These are phyloP conservation scores for Panagrolaimus sp. DNA, from an alignment of 1,140 invertebrate species.

Conservation along the genomic window DNA sequence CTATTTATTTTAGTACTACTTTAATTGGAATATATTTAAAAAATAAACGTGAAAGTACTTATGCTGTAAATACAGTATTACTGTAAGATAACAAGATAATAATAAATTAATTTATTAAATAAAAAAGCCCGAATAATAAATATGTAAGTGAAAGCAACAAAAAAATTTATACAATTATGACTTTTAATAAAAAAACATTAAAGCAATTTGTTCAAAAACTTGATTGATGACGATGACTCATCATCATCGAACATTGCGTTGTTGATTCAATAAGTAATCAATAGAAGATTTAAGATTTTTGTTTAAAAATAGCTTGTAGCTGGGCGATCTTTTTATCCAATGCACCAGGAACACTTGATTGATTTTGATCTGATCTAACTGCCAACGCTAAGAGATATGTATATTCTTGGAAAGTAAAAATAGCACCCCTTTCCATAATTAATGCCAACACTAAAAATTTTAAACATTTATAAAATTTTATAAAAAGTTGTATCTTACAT, in stretches of 20 bases:
- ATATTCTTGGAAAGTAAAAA: constrained; percentile 78
- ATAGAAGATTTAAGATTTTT: background rate
- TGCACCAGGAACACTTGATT: constrained; percentile 41
- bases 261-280: no score
- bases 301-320: constrained; percentile 17
- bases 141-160: no score
- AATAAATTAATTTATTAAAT: no score
- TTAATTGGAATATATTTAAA: no score
- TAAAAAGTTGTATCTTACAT: constrained; percentile 59
- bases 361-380: constrained; percentile 37
- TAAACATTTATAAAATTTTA: no score
- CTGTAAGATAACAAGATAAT: no score
- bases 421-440: constrained; percentile 73
- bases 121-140: no score
- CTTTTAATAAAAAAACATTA: background rate
- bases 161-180: no score
- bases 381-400: constrained; percentile 63
- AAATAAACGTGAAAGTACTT: no score
- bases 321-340: constrained; percentile 36
- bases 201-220: background rate
- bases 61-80: no score
- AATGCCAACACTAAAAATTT: constrained; percentile 65
- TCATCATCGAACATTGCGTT: no score
- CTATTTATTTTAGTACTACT: background rate
- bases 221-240: background rate